phyloP scores from a whole-genome alignment of 2,888 invertebrate genomes.

The Hartigia nigra region DNA sequence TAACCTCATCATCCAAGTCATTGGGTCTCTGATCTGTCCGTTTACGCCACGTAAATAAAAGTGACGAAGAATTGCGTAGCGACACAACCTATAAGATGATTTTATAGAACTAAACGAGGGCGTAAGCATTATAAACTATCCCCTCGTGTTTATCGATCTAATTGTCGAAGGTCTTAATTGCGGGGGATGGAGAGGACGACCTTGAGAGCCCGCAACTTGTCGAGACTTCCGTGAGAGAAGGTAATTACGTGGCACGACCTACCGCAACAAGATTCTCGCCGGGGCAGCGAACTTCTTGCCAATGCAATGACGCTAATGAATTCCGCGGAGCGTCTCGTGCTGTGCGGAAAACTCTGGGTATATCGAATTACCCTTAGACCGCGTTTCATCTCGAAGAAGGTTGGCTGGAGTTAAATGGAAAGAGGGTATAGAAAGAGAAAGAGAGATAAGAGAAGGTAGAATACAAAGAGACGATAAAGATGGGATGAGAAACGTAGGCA shows the following conservation, averaged over 20 bases:
- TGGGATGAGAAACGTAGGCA: neutral
- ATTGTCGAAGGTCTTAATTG: slow-evolving; percentile 49
- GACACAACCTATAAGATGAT: neutral
- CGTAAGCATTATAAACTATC: neutral
- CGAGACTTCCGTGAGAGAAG: slow-evolving; percentile 54
- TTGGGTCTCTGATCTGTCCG: neutral
- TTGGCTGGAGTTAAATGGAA: neutral
- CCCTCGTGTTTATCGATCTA: slow-evolving; percentile 44
- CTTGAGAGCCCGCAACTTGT: slow-evolving; percentile 45
- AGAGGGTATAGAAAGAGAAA: neutral
- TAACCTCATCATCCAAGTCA: neutral
- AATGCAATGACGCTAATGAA: neutral
- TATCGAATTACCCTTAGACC: neutral
- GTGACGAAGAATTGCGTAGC: neutral
- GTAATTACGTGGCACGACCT: slow-evolving; percentile 58
- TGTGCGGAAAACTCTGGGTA: neutral
- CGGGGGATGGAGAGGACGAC: slow-evolving; percentile 43
- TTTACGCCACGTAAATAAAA: neutral
- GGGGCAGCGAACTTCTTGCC: neutral
- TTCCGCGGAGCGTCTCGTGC: neutral
- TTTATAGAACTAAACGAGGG: neutral
- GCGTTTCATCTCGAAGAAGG: neutral
- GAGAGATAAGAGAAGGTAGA: neutral
- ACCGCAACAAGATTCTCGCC: slow-evolving; percentile 45
- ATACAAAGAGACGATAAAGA: neutral